These are phyloP conservation scores for Cyprinus carpio DNA, from an alignment of 2,113 vertebrate species.

Conservation along the genomic window DNA sequence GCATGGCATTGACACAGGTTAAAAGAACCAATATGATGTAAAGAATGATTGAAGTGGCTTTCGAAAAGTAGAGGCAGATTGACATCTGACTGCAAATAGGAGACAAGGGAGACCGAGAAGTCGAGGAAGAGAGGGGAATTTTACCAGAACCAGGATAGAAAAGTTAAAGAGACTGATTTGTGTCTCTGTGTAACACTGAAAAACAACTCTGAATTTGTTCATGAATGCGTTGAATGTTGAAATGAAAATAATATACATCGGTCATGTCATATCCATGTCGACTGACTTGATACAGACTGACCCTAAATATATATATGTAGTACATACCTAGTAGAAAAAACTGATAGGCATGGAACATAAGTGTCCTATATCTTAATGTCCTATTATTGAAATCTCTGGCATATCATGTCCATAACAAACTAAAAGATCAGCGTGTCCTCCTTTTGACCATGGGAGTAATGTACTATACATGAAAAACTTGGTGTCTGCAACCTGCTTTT, in stretches of 20 bases:
- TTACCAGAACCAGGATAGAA: neutral
- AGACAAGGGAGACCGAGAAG: neutral
- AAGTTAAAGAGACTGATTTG: neutral
- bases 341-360: constrained; percentile 51
- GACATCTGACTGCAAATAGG: constrained; percentile 16
- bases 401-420: constrained; percentile 43
- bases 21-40: constrained; percentile 6
- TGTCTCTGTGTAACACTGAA: constrained; percentile 9
- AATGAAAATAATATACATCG: constrained; percentile 32
- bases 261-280: constrained; percentile 9
- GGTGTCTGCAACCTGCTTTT: constrained; percentile 44
- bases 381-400: constrained; percentile 42
- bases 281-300: constrained; percentile 18
- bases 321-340: constrained; percentile 33
- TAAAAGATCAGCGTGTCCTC: constrained; percentile 13
- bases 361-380: constrained; percentile 41
- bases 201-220: constrained; percentile 10
- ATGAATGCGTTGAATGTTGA: constrained; percentile 28
- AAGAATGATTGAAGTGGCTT: constrained; percentile 37
- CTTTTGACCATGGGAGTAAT: constrained; percentile 37
- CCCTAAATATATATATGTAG: constrained; percentile 17
- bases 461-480: constrained; percentile 48
- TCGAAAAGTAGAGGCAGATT: constrained; percentile 33
- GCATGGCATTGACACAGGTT: constrained; percentile 53
- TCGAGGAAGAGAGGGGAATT: constrained; percentile 22